Conservation (phyloP, 2,888 invertebrate genomes). For the Drosophila anomalipes region DNA sequence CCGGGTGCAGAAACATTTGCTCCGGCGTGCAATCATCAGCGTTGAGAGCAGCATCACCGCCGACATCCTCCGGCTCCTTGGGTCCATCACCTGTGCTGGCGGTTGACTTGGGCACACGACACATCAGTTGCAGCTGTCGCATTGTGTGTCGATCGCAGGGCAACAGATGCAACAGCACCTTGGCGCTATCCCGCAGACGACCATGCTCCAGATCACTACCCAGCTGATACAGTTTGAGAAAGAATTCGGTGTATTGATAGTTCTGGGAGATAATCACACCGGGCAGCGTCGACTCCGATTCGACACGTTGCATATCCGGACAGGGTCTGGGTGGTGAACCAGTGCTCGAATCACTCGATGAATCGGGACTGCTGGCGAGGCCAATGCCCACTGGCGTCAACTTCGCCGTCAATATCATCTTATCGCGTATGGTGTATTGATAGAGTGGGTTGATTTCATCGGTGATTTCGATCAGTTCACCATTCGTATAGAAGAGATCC, state of each 20-base stretch:
- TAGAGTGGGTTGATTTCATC: slow-evolving; percentile 95
- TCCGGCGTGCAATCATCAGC: slow-evolving; percentile 86
- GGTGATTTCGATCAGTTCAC: slow-evolving; percentile 93
- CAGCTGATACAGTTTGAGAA: slow-evolving; percentile 94
- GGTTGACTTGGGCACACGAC: slow-evolving; percentile 72
- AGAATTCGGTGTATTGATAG: slow-evolving; percentile 91
- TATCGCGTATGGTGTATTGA: slow-evolving; percentile 89
- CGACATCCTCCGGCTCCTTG: slow-evolving; percentile 54
- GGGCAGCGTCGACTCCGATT: slow-evolving; percentile 95
- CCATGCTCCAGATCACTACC: slow-evolving; percentile 93
- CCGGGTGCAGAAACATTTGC: slow-evolving; percentile 89
- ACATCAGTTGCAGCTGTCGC: slow-evolving; percentile 84
- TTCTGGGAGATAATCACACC: slow-evolving; percentile 96
- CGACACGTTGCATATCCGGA: slow-evolving; percentile 90
- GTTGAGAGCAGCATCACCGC: slow-evolving; percentile 38
- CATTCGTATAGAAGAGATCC: slow-evolving; percentile 93
- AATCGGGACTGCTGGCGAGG: slow-evolving; percentile 93
- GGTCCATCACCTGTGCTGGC: slow-evolving; percentile 35
- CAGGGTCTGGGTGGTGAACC: slow-evolving; percentile 95
- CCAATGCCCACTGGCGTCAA: slow-evolving; percentile 90
- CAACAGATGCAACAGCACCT: slow-evolving; percentile 82
- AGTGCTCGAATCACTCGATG: slow-evolving; percentile 97
- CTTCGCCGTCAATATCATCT: slow-evolving; percentile 94
- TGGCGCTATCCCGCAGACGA: slow-evolving; percentile 91
- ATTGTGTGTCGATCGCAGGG: slow-evolving; percentile 86